Base-by-base conservation (phyloP, 2,888 invertebrate genomes). In the Blastobasis adustella region DNA sequence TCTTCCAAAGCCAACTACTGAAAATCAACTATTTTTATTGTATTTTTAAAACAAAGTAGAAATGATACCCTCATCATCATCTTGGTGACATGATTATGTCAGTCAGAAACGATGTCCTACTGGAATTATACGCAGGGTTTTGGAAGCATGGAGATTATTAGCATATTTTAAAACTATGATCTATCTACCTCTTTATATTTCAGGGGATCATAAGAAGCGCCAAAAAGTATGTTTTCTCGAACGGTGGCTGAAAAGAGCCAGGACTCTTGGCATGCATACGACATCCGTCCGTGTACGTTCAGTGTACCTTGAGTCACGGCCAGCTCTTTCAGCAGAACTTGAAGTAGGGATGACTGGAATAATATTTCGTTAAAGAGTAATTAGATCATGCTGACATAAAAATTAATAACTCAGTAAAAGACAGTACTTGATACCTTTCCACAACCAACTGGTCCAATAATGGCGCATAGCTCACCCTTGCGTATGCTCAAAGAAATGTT, bases 371-470 rank as follows among this genome's bases (percentile, higher is more conserved):
- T 23, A 23, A 23, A 23, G 23, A 23, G 3, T 23, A 23, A 23
- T 23, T 23, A 23, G 23, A 23, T 23, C 23, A 23, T 23, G 23
- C 23, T 23, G 23, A 23, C 23, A 23, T 23, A 23, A 23, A 23
- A 23, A 23, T 2, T 2, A 2, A 23, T 23, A 23, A 2, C 3
- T 1, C 3, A 23, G 23, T 23, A 23, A 23, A 41, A 9, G 41
- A 9, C 41, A 1, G 39, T n/a, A 8, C 46, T 10, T 53, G 57
- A 61, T 69, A 87, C 89, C 73, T 91, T 98, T 66, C 97, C 97
- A 37, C 95, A 90, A 5, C 97, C 98, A 4, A 97, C 96, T 0
- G 96, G 93, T 1, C 97, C 97, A 56, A 97, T 93, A 5, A 98
- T 82, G 0, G 95, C 95, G 62, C 94, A 92, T 5, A 96, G 81